Evolutionary conservation across 2,888 invertebrate genomes (phyloP).

Genomic region (Coecobrya sp.): DNA sequence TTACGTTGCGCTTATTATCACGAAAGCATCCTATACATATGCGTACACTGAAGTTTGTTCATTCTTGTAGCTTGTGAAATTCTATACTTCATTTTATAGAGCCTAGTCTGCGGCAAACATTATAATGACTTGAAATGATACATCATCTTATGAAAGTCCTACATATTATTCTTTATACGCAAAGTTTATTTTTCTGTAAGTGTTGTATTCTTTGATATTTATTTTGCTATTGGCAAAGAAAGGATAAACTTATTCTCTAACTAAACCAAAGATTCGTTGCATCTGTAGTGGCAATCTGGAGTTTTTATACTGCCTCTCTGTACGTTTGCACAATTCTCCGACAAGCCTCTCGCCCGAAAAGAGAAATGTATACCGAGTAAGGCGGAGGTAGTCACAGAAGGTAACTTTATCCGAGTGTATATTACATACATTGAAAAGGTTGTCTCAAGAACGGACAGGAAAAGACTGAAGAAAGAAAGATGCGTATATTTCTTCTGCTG

Average conservation of each 20-base stretch:
- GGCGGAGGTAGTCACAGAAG: constrained; percentile 57
- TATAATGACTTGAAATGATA: neutral
- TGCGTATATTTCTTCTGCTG: constrained; percentile 43
- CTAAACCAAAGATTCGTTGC: neutral
- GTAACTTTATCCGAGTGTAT: constrained; percentile 76
- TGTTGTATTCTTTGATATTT: neutral
- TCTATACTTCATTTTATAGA: neutral
- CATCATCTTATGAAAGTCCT: too few relatives aligned
- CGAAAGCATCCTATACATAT: neutral
- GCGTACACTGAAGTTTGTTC: neutral
- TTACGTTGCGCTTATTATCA: neutral
- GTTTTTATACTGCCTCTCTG: neutral
- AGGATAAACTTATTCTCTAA: neutral
- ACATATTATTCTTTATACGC: too few relatives aligned
- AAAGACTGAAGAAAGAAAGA: constrained; percentile 47
- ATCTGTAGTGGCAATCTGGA: neutral
- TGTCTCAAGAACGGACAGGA: constrained; percentile 36
- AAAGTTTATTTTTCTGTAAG: constrained; percentile 30
- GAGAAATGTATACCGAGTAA: constrained; percentile 48
- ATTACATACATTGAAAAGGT: constrained; percentile 72
- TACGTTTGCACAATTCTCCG: constrained; percentile 11
- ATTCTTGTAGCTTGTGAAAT: neutral
- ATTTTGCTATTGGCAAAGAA: neutral
- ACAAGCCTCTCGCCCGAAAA: constrained; percentile 63
- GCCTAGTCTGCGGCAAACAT: neutral